These are phyloP conservation scores for Sminthurinus signatus DNA, from an alignment of 1,140 invertebrate genomes.

Conservation along the genomic window DNA sequence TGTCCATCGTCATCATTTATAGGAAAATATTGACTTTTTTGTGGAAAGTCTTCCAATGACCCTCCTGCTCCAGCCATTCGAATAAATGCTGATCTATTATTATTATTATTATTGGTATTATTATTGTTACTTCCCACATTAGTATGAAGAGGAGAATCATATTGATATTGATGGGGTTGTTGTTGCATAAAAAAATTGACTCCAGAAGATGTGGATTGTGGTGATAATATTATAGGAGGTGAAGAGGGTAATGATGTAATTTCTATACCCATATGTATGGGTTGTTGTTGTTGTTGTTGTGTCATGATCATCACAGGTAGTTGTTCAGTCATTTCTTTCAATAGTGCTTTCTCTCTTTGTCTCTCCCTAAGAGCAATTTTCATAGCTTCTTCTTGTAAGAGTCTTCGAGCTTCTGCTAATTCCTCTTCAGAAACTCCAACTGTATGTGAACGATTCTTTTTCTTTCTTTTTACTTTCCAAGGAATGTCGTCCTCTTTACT, in stretches of 20 bases:
- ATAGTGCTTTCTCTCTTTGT: neutral
- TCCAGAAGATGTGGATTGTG: neutral
- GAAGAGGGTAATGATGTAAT: slow-evolving; percentile 4
- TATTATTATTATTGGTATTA: neutral
- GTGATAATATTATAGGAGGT: slow-evolving; percentile 5
- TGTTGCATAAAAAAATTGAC: neutral
- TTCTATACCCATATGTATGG: too few relatives aligned
- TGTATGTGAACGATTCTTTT: slow-evolving; percentile 59
- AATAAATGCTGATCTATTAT: neutral
- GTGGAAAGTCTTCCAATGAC: neutral
- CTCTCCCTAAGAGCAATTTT: slow-evolving; percentile 7
- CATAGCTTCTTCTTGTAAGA: slow-evolving; percentile 49
- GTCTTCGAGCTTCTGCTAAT: slow-evolving; percentile 62
- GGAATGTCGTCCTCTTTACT: slow-evolving; percentile 19
- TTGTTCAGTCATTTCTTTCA: neutral
- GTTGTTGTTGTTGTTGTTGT: neutral
- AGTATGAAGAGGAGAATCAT: too few relatives aligned
- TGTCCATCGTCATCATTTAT: neutral
- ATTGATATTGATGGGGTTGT: too few relatives aligned
- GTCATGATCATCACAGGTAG: neutral
- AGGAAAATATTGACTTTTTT: neutral
- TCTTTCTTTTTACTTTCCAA: slow-evolving; percentile 45
- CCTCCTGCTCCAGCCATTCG: neutral
- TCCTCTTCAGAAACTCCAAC: slow-evolving; percentile 73
- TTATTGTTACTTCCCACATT: neutral